Percentiles rank a stretch among this genome's conserved stretches.
Evolutionary conservation across 2,113 vertebrate species (phyloP).

Genomic region (Pachyramphus minor): DNA sequence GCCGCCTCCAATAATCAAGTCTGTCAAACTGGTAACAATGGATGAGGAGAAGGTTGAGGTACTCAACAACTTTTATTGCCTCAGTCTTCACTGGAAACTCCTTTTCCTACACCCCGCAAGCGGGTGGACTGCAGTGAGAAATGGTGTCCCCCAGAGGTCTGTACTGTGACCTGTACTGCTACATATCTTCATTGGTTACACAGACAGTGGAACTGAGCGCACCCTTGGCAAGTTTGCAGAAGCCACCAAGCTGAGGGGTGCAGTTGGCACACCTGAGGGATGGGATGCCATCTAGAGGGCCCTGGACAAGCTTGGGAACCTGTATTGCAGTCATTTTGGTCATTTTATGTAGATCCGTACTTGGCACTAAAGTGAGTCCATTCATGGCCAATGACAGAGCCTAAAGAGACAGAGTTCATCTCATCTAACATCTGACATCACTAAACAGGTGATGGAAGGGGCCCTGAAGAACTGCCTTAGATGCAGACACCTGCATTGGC

Average conservation of each 20-base stretch:
- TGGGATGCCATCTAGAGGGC: background rate
- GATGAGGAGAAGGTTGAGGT: background rate
- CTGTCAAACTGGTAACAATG: background rate
- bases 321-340: background rate
- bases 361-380: background rate
- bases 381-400: background rate
- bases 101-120: background rate
- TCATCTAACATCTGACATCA: background rate
- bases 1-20: background rate
- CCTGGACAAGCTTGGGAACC: background rate
- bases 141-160: background rate
- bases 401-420: background rate
- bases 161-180: background rate
- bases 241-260: background rate
- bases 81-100: background rate
- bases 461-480: background rate
- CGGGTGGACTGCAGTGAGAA: background rate
- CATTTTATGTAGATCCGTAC: background rate
- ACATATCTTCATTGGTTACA: background rate
- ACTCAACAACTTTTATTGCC: background rate
- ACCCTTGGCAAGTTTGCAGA: background rate
- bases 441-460: background rate
- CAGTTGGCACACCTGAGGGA: background rate
- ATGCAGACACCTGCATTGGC: background rate
- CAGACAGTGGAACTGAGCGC: accelerated